Base-by-base conservation (phyloP, 2,888 invertebrate species). In the Mesoligia furuncula region DNA sequence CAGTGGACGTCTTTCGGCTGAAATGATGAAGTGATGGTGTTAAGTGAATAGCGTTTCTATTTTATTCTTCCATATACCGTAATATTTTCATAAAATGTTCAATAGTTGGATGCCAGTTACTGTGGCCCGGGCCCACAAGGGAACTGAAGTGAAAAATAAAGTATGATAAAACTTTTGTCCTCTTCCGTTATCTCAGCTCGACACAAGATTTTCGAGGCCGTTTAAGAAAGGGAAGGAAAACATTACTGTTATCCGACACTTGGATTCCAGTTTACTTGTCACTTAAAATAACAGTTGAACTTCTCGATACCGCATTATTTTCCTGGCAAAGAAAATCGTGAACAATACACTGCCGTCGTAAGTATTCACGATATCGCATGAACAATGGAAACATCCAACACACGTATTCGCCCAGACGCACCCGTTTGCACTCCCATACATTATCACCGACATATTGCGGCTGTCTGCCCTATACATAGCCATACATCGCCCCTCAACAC, bases 101-200 rank as follows among this genome's bases (percentile, higher is more conserved):
- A 76, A 69, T 66, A 73, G 66, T 84, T 59, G 64, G 45, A 62
- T 13, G 54, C 67, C 45, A 54, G 66, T 84, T 81, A 73, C 70
- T 73, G 78, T 31, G 48, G 42, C 48, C 70, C 24, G 71, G 71
- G 45, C 75, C 75, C 85, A 51, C 74, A 59, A 73, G 86, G 77
- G 84, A 80, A 80, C 75, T 86, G 70, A 75, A 84, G 75, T 73
- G 77, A 85, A 85, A 87, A 87, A 87, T 87, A 87, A 85, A 82
- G 85, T 66, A 85, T 87, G 85, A 85, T 82, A 87, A 87, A 87
- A 85, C 73, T 85, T 85, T 85, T 77, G 80, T 79, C 75, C 74
- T 77, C 70, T 73, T 82, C 73, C 73, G 75, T 85, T 87, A 87
- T 85, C 87, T 84, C 64, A 24, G 66, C 76, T 82, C 75, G 75